Conservation (phyloP, 2,113 vertebrate genomes). For the Pelodiscus sinensis region DNA sequence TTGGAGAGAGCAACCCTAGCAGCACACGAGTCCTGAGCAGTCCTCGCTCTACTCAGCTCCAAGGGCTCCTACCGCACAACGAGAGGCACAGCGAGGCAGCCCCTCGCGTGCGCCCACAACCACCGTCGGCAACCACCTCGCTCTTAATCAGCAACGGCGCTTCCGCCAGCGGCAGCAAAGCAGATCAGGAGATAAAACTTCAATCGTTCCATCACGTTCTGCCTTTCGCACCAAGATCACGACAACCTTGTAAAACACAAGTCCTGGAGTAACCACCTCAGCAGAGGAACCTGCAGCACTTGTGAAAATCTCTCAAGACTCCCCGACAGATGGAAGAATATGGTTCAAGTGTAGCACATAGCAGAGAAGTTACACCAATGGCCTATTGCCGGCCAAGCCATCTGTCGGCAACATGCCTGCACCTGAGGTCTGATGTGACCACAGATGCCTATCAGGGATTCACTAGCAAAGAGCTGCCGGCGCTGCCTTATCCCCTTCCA, state of each 20-base stretch:
- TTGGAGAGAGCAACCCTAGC: neutral
- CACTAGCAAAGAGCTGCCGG: neutral
- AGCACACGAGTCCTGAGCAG: neutral
- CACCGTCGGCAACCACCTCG: neutral
- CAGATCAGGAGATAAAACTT: neutral
- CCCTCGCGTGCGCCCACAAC: neutral
- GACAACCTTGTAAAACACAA: neutral
- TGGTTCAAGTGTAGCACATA: neutral
- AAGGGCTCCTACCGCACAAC: neutral
- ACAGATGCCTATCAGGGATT: rapidly evolving
- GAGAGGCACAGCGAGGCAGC: neutral
- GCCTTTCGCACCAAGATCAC: neutral
- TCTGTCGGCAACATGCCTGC: neutral
- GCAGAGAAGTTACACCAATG: neutral
- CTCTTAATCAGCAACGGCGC: neutral
- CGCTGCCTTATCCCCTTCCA: rapidly evolving
- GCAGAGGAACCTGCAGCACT: neutral
- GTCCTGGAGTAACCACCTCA: neutral
- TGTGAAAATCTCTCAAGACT: neutral
- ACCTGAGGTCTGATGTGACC: neutral
- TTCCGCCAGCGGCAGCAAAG: neutral
- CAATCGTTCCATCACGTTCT: neutral
- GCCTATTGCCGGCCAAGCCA: neutral
- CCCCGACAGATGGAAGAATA: neutral
- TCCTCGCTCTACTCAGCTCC: neutral